Evolutionary conservation across 2,797 vertebrate genomes (phyloP).

Genomic region (Rhinatrema bivittatum): DNA sequence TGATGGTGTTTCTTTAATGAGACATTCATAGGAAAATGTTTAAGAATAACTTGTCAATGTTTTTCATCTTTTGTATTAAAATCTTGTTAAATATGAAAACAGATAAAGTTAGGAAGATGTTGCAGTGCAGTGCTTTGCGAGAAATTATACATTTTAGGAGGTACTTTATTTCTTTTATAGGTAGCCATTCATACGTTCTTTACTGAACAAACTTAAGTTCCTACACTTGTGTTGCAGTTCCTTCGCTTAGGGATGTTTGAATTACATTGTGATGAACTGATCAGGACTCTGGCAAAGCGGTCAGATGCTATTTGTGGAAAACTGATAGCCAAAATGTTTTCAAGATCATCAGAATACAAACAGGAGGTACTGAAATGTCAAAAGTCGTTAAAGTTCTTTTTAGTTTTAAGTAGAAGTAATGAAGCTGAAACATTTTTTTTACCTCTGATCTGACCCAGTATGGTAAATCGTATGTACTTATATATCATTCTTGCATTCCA

Average conservation of each 20-base stretch:
- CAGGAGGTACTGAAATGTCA: slow-evolving; percentile 41
- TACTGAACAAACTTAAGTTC: not conserved
- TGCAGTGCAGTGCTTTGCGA: not conserved
- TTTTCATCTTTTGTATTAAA: no score
- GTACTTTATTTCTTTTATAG: not conserved
- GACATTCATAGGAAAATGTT: no score
- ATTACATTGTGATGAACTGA: slow-evolving; percentile 69
- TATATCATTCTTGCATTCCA: no score
- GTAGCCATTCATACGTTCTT: not conserved
- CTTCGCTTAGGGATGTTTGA: slow-evolving; percentile 78
- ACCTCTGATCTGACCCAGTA: no score
- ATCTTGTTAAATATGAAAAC: no score
- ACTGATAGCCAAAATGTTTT: slow-evolving; percentile 60
- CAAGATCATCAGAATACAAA: slow-evolving; percentile 60
- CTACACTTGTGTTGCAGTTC: slow-evolving; percentile 43
- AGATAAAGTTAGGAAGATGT: no score
- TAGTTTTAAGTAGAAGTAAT: no score
- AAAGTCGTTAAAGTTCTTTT: not conserved
- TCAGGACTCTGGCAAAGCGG: slow-evolving; percentile 58
- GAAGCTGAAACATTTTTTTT: not conserved
- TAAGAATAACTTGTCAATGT: no score
- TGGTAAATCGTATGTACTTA: not conserved
- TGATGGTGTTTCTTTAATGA: no score
- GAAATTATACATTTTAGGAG: not conserved
- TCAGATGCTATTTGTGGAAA: slow-evolving; percentile 62